These are phyloP conservation scores for Philereme transversata DNA, from an alignment of 2,888 invertebrate species.

Conservation along the genomic window DNA sequence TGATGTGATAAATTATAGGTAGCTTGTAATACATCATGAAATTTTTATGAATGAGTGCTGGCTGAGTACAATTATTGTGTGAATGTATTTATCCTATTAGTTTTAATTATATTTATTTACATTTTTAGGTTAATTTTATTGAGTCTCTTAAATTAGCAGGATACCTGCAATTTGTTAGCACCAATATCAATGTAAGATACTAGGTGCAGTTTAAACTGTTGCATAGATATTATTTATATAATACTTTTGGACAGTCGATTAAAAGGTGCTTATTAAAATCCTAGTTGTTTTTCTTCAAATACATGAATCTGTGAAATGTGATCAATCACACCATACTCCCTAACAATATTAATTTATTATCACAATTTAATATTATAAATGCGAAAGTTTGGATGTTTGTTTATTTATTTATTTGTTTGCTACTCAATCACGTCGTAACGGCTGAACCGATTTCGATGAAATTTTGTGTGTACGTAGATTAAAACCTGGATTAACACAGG, in stretches of 20 bases:
- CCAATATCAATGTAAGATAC: slow-evolving; percentile 58
- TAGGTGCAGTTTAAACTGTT: slow-evolving; percentile 65
- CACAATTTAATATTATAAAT: too few species aligned
- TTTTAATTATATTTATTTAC: slow-evolving; percentile 68
- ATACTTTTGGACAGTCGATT: slow-evolving; percentile 77
- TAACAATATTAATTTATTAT: too few species aligned
- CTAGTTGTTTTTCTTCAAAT: too few species aligned
- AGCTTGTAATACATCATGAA: slow-evolving; percentile 58
- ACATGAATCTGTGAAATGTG: too few species aligned
- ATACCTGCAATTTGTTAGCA: slow-evolving; percentile 63
- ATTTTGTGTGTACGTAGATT: too few species aligned
- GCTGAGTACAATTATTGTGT: slow-evolving; percentile 63
- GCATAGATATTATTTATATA: slow-evolving; percentile 72
- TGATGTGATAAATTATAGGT: slow-evolving; percentile 55
- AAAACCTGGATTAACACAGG: too few species aligned
- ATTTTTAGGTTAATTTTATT: slow-evolving; percentile 65
- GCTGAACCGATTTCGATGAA: too few species aligned
- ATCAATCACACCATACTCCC: too few species aligned
- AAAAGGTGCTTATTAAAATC: slow-evolving; percentile 77
- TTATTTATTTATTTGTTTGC: too few species aligned
- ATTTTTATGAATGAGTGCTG: slow-evolving; percentile 60
- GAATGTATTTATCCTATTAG: slow-evolving; percentile 80
- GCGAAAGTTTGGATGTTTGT: too few species aligned
- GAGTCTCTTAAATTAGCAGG: slow-evolving; percentile 59
- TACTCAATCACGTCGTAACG: too few species aligned